Evolutionary conservation across 2,113 vertebrate genomes (phyloP), one percentile per base, ranked within the genome.

Genomic region (Tympanuchus pallidicinctus): DNA sequence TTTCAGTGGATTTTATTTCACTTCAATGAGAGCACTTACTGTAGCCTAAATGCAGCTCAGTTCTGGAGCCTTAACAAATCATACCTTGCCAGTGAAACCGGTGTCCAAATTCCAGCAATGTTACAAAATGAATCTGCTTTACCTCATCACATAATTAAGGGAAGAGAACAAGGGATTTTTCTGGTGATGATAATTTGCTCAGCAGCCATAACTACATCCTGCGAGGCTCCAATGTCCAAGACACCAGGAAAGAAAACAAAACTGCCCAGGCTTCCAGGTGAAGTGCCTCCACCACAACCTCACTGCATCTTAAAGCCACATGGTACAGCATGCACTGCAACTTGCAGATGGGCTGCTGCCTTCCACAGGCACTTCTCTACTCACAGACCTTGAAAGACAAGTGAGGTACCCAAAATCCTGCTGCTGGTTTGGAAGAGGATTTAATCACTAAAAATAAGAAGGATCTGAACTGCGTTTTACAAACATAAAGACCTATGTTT

Each of bases 341-440:
- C 8, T 13, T 0, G 0, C 12, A 84, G 52, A 15, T 11, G 25
- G 13, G 18, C 32, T 16, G 7, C 25, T 57, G 47, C 65, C 57
- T 43, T 30, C 32, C n/a, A 15, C 67, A 21, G 38, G 64, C 30
- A 43, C 2, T 36, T 82, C 21, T 85, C 25, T 76, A 24, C 48
- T 61, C 16, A n/a, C 4, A 57, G 54, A 74, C 4, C 32, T 81
- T 77, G 9, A 59, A 8, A 83, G 18, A 48, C 1, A 71, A 57
- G 10, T 2, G 6, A 84, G 24, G 4, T 32, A 13, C 43, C 38
- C 47, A 27, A 89, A 91, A 47, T 66, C n/a, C 64, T 52, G 3
- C 13, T 69, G n/a, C 36, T 94, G 21, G 1, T 63, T 81, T 75
- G 22, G 50, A 64, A 89, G 85, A 18, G 6, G 5, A 28, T 56